Evolutionary conservation across 2,113 vertebrate species (phyloP).

Genomic region (Rhea americana): DNA sequence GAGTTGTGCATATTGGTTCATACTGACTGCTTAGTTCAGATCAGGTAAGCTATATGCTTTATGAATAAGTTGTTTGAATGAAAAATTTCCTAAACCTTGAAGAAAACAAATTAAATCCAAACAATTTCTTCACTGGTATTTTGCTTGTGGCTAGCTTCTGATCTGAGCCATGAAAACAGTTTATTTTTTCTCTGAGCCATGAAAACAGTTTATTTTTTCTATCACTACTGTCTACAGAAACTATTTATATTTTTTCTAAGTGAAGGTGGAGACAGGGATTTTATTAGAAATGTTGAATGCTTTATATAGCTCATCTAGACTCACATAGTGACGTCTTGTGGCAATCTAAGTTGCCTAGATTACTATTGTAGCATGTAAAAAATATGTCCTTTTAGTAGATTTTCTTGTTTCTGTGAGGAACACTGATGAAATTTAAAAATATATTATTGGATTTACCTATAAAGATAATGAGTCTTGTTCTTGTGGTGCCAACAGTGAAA

Average conservation of each 20-base stretch:
- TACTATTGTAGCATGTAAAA: background rate
- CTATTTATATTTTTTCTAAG: background rate
- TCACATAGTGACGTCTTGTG: constrained; percentile 23
- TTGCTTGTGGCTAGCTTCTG: background rate
- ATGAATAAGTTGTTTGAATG: background rate
- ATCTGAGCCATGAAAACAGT: background rate
- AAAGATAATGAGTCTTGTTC: background rate
- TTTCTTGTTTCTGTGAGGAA: constrained; percentile 23
- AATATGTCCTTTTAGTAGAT: background rate
- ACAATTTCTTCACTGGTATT: background rate
- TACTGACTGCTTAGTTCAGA: background rate
- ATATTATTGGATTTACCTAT: constrained; percentile 1
- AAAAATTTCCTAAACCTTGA: background rate
- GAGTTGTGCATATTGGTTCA: background rate
- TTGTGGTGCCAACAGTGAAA: background rate
- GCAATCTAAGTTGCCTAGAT: background rate
- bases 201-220: background rate
- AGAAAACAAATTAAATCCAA: background rate
- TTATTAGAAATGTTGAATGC: constrained; percentile 1
- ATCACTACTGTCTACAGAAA: background rate
- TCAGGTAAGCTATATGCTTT: background rate
- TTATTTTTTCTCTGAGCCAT: background rate
- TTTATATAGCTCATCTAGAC: background rate
- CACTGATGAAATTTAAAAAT: constrained; percentile 33
- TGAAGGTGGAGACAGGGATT: background rate